Base-by-base conservation (phyloP, 2,797 vertebrate genomes). In the Chloroceryle inda region DNA sequence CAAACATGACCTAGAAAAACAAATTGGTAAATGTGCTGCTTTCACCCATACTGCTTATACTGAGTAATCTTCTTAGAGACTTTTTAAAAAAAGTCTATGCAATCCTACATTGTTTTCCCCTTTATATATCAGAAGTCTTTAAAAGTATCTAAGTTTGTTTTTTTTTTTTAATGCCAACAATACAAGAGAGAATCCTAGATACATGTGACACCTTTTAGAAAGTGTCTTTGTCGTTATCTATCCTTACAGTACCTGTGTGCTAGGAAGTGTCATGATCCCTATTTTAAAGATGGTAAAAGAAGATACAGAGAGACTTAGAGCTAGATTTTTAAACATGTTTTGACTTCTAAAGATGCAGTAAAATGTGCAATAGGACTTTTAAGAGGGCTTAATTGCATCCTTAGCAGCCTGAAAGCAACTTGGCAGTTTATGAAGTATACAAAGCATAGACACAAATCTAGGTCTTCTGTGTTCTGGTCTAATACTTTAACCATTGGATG, bases 271-370 rank as follows among this genome's bases (percentile, higher is more conserved):
- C 90, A 91, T 95, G 93, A 95, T 95, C 96, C 64, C 81, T 83
- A 68, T 96, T 95, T 95, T 92, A 93, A 85, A 92, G 74, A 93
- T 69, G 45, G 94, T 72, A 94, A 94, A 81, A 92, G 80, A 92
- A 96, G 93, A 89, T 83, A 90, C 63, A 89, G 73, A 84, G 92
- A 86, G 91, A 92, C 92, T 84, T 95, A 95, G 94, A 94, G 88
- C 67, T 71, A 58, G 90, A 79, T 90, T 95, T 96, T 94, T 88
- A 91, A 96, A 96, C 69, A 72, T 96, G 85, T 95, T 95, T 96
- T 96, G 94, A 94, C 96, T 97, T 95, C 96, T 97, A 90, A 96
- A 86, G 88, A 40, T 89, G 67, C 74, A 87, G 84, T 83, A 94
- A 93, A 96, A 91, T 93, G 93, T 96, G 47, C 71, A 61, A 80